Percentiles rank a stretch among this genome's conserved stretches.
Conservation (phyloP, 2,888 invertebrate species). For the Polydrusus tereticollis region DNA sequence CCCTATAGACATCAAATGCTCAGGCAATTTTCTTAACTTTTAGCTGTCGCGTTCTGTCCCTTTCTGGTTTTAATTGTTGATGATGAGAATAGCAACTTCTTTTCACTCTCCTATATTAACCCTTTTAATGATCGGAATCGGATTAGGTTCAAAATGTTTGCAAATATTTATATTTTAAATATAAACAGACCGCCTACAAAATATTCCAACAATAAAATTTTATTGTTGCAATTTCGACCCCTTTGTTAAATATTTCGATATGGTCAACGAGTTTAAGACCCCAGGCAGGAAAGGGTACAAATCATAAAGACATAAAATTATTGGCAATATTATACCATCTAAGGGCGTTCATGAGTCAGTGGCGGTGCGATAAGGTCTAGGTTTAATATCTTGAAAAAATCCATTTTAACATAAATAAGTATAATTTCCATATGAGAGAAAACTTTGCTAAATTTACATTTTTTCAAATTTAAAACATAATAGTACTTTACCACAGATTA, state of each 20-base stretch:
- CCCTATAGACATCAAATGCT: too few relatives aligned
- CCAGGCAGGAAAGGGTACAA: conserved; percentile 1
- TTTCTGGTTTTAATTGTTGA: neutral
- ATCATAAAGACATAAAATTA: conserved; percentile 6
- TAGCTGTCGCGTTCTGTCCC: neutral
- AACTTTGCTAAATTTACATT: too few relatives aligned
- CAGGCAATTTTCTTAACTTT: too few relatives aligned
- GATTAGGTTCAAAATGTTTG: neutral
- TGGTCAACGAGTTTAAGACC: conserved; percentile 12
- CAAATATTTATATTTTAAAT: conserved; percentile 10
- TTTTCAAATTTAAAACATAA: too few relatives aligned
- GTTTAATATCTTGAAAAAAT: too few relatives aligned
- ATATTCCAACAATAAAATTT: conserved; percentile 6
- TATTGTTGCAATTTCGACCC: neutral
- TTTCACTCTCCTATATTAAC: neutral
- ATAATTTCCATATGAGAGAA: too few relatives aligned
- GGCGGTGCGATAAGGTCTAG: neutral
- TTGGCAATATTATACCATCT: conserved; percentile 4
- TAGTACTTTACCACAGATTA: too few relatives aligned
- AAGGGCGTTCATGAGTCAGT: neutral
- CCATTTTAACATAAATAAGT: too few relatives aligned
- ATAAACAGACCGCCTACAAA: conserved; percentile 25
- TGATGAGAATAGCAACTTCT: neutral
- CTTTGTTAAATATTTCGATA: neutral
- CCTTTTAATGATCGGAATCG: neutral